A percentile compares a stretch with the other conserved stretches of the same genome.
phyloP scores from a whole-genome alignment of 2,888 invertebrate genomes.

The Anaspis maculata region DNA sequence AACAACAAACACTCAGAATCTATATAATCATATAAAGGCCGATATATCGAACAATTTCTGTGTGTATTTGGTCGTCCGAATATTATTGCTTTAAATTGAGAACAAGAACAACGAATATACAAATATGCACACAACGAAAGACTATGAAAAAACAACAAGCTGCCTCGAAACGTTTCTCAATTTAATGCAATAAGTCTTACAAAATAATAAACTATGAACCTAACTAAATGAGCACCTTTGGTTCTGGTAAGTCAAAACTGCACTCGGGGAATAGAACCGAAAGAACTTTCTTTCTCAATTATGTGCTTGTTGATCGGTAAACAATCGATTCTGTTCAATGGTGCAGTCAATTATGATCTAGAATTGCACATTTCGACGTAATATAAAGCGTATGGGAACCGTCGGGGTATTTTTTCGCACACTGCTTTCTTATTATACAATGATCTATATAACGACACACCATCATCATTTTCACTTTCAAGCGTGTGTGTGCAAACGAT shows the following conservation, averaged over 20 bases:
- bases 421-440: constrained; percentile 20
- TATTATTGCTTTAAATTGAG: constrained; percentile 10
- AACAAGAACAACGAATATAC: no score
- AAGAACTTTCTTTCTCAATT: constrained; percentile 4
- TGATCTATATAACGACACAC: no score
- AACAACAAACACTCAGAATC: constrained; percentile 5
- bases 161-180: no score
- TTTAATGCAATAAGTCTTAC: constrained; percentile 14
- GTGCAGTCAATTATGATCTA: constrained; percentile 19
- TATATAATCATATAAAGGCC: constrained; percentile 9
- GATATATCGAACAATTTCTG: constrained; percentile 11
- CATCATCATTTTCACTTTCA: constrained; percentile 16
- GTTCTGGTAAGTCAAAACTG: constrained; percentile 36
- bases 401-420: constrained; percentile 18
- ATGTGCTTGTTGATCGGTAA: constrained; percentile 3
- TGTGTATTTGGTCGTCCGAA: constrained; percentile 10
- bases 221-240: constrained; percentile 39
- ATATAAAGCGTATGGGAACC: constrained; percentile 22
- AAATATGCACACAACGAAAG: no score
- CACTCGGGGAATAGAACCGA: no score
- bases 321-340: constrained; percentile 14
- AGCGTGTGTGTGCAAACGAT: constrained; percentile 13
- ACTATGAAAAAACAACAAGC: no score
- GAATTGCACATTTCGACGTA: constrained; percentile 24
- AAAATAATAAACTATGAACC: constrained; percentile 22